Percentiles rank a stretch among this genome's conserved stretches.
Conservation (phyloP, 2,113 vertebrate species). For the Mionectes macconnelli region DNA sequence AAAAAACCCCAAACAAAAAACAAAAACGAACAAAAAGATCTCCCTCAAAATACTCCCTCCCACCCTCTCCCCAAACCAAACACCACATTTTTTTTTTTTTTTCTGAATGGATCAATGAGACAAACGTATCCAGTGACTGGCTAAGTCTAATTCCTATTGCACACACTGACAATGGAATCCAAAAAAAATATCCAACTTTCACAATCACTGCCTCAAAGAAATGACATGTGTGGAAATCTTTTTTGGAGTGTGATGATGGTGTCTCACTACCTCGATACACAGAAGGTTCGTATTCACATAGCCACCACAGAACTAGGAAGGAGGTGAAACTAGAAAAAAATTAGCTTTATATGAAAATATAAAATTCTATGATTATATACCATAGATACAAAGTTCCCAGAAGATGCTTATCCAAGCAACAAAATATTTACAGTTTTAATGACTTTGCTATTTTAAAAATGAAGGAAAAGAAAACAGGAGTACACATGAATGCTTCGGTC, state of each 20-base stretch:
- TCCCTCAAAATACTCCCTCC: slow-evolving; percentile 60
- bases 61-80: slow-evolving; percentile 57
- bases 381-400: slow-evolving; percentile 89
- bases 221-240: slow-evolving; percentile 74
- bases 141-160: slow-evolving; percentile 83
- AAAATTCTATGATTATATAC: slow-evolving; percentile 92
- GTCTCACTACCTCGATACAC: slow-evolving; percentile 79
- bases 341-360: slow-evolving; percentile 91
- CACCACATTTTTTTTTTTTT: slow-evolving; percentile 71
- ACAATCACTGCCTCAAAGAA: slow-evolving; percentile 89
- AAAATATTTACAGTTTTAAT: slow-evolving; percentile 86
- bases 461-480: slow-evolving; percentile 73
- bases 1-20: slow-evolving; percentile 76
- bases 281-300: slow-evolving; percentile 78
- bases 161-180: slow-evolving; percentile 79
- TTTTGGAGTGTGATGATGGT: slow-evolving; percentile 78
- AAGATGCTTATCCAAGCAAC: slow-evolving; percentile 86
- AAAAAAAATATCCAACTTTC: slow-evolving; percentile 70
- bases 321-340: slow-evolving; percentile 88
- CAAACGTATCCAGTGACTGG: slow-evolving; percentile 80
- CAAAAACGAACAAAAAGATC: slow-evolving; percentile 72
- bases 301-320: slow-evolving; percentile 80
- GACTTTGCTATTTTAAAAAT: slow-evolving; percentile 77
- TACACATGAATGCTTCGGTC: slow-evolving; percentile 61
- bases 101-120: slow-evolving; percentile 78